These are phyloP conservation scores for Carlito syrichta DNA, from an alignment of 2,113 vertebrate genomes.

Conservation along the genomic window DNA sequence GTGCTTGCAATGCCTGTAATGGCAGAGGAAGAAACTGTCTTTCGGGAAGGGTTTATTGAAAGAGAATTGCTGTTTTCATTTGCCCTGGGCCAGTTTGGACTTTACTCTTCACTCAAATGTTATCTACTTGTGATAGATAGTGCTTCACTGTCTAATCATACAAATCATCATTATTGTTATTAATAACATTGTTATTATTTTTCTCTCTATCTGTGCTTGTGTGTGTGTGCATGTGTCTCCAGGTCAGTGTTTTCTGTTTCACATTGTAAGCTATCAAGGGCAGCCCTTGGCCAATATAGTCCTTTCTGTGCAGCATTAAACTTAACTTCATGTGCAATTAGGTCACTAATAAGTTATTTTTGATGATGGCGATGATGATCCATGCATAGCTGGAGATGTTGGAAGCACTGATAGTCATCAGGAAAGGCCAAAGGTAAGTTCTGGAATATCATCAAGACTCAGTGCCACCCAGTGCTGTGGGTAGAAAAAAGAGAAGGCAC, in stretches of 20 bases:
- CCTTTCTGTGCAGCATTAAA: neutral
- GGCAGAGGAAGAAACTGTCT: neutral
- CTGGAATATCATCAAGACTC: neutral
- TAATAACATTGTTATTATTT: neutral
- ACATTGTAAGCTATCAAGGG: neutral
- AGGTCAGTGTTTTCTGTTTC: neutral
- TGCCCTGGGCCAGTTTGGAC: neutral
- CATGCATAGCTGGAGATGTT: neutral
- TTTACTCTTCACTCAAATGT: neutral
- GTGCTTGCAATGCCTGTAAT: neutral
- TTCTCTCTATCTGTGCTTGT: neutral
- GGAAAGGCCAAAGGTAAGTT: neutral
- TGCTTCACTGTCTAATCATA: neutral
- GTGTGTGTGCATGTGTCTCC: neutral
- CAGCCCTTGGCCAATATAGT: neutral
- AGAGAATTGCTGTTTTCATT: neutral
- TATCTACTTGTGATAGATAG: neutral
- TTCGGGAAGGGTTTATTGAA: neutral
- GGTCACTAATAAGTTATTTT: neutral
- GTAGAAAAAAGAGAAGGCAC: neutral
- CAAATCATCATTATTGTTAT: neutral
- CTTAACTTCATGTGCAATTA: neutral
- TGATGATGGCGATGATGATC: neutral
- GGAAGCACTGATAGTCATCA: neutral
- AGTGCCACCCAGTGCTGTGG: neutral